These are phyloP conservation scores for Ornithoptera alexandrae DNA, from an alignment of 2,888 invertebrate species.

Conservation along the genomic window DNA sequence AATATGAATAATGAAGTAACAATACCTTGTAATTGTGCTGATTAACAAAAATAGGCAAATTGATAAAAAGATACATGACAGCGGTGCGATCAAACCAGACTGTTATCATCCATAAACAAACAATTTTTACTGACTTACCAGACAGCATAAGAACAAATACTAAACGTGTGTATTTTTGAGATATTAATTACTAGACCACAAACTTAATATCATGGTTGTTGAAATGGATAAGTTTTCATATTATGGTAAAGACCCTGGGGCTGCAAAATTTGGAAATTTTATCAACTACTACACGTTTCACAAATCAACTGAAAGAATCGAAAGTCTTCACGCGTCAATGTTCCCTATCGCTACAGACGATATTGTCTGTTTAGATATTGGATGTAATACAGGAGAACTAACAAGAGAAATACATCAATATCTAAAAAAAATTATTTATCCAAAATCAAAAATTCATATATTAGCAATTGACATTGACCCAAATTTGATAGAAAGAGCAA, in stretches of 20 bases:
- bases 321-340: slow-evolving; percentile 74
- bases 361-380: slow-evolving; percentile 83
- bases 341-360: slow-evolving; percentile 48
- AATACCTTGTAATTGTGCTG: too few relatives aligned
- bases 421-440: slow-evolving; percentile 60
- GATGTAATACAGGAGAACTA: slow-evolving; percentile 90
- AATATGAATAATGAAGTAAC: too few relatives aligned
- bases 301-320: slow-evolving; percentile 83
- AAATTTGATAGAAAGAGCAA: slow-evolving; percentile 83
- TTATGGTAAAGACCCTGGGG: slow-evolving; percentile 84
- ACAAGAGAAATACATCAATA: slow-evolving; percentile 80
- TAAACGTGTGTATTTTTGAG: background rate
- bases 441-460: slow-evolving; percentile 59
- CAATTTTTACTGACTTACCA: too few relatives aligned
- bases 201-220: slow-evolving; percentile 5
- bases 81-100: too few relatives aligned
- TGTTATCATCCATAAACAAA: too few relatives aligned
- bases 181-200: background rate
- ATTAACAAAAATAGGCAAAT: too few relatives aligned
- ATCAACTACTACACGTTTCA: slow-evolving; percentile 93
- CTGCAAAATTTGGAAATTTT: slow-evolving; percentile 89
- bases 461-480: slow-evolving; percentile 89
- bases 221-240: slow-evolving; percentile 56
- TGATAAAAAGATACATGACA: too few relatives aligned
- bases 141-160: background rate